These are phyloP conservation scores for Globodera rostochiensis DNA, from an alignment of 1,140 invertebrate species.

Conservation along the genomic window DNA sequence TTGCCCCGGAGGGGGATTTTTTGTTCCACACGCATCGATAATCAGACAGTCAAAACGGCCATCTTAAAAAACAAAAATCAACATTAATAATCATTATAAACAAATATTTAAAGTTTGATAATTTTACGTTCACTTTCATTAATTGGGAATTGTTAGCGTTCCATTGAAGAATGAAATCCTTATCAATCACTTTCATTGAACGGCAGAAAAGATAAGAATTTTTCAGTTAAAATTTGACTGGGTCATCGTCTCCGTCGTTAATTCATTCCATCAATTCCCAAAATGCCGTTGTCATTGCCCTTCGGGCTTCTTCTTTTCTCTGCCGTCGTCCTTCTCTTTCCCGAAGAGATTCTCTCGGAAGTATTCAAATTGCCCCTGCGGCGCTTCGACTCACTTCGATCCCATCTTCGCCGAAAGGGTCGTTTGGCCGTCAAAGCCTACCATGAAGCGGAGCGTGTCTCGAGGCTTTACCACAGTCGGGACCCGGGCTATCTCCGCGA, in stretches of 20 bases:
- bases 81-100: too few species aligned
- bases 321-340: not conserved
- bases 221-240: constrained; percentile 2
- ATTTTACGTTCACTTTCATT: too few species aligned
- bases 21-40: constrained; percentile 8
- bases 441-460: constrained; percentile 10
- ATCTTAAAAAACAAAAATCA: constrained; percentile 10
- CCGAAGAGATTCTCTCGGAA: not conserved
- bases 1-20: not conserved
- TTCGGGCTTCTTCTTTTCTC: not conserved
- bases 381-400: not conserved
- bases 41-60: constrained; percentile 20
- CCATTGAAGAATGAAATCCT: not conserved
- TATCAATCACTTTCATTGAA: not conserved
- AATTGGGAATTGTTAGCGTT: too few species aligned
- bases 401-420: not conserved
- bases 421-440: constrained; percentile 4
- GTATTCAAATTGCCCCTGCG: constrained; percentile 5
- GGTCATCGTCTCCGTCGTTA: not conserved
- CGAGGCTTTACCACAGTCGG: not conserved
- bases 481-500: not conserved
- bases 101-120: too few species aligned
- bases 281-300: not conserved
- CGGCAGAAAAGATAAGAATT: not conserved
- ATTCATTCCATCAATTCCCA: not conserved